Evolutionary conservation across 2,113 vertebrate genomes (phyloP), one percentile per base, ranked within the genome.

Genomic region (Osmerus mordax): DNA sequence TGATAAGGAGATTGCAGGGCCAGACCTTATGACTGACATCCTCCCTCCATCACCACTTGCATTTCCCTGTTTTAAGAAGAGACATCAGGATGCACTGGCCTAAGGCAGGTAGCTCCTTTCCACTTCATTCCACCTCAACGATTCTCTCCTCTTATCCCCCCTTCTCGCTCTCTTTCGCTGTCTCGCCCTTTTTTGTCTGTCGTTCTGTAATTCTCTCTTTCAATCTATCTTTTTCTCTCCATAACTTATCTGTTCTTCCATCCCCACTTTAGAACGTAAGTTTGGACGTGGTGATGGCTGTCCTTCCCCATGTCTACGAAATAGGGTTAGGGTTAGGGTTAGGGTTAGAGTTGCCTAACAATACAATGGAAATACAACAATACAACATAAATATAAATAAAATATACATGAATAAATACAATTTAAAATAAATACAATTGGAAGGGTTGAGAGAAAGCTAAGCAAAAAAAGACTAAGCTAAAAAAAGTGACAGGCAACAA

Each of bases 1-100:
- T 81, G 88, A 90, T 90, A 89, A 89, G 87, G 75, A 81, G 78
- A 77, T 73, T 83, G 73, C 32, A 15, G 75, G 72, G 80, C 77
- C 21, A 3, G 51, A 68, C 67, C 74, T 63, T 77, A 81, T 68
- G 82, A 87, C 77, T 72, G 78, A 79, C 82, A 89, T 85, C 82
- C 82, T 69, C 73, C 80, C 71, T 80, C 74, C 85, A 83, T 88
- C 83, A 79, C 80, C 74, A 73, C 78, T 76, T 78, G 72, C 78
- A 79, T 86, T 88, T 86, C 75, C 68, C 70, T 63, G 70, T 77
- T 82, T 85, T 88, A 86, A 83, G 75, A 81, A 84, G 66, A 70
- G 72, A 83, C 82, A 84, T 86, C 83, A 82, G 78, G 74, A 86
- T 82, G 82, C 73, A 7, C 32, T 84, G 72, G 84, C 87, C 88